Evolutionary conservation across 2,888 invertebrate species (phyloP), one percentile per base, ranked within the genome.

Genomic region (Parnassius mnemosyne): DNA sequence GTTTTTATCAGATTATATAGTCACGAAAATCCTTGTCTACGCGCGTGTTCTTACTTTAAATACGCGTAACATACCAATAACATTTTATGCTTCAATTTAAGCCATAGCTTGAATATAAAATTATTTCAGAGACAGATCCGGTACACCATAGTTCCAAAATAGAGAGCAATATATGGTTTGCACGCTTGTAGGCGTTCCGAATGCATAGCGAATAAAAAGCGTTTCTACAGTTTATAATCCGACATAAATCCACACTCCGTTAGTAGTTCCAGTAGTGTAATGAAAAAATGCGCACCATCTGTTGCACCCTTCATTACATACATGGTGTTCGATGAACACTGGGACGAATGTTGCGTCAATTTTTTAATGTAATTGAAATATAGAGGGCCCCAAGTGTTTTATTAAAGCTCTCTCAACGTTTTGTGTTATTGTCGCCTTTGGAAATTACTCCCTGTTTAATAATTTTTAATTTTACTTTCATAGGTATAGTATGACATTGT

Each of bases 331-430:
- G 73, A 79, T 82, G 81, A 83, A 86, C 83, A 86, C 83, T 80
- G 85, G 83, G 83, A 13, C 47, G 47, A 80, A 84, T 80, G 86
- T 82, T 81, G 78, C 79, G 78, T 74, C 81, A 85, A 84, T 85
- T 83, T 89, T 90, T 89, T 89, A 89, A 89, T 88, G 84, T 89
- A 87, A 89, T 89, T 89, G 88, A 89, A 89, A 85, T 79, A 80
- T 80, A 81, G 78, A 79, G 79, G 78, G 78, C 84, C 86, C 87
- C 81, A 85, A 87, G 83, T 85, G 82, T 85, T 87, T 86, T 85
- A 86, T 84, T 85, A 84, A 86, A 87, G 76, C 78, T 80, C 79
- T 75, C 81, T 76, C 75, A 71, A 74, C 68, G 72, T 67, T 67
- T 66, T 72, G 69, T 75, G 72, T 81, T 79, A 79, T 72, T 80